A percentile compares a stretch with the other conserved stretches of the same genome.
Evolutionary conservation across 2,888 invertebrate species (phyloP).

Genomic region (Drosophila stalkeri): DNA sequence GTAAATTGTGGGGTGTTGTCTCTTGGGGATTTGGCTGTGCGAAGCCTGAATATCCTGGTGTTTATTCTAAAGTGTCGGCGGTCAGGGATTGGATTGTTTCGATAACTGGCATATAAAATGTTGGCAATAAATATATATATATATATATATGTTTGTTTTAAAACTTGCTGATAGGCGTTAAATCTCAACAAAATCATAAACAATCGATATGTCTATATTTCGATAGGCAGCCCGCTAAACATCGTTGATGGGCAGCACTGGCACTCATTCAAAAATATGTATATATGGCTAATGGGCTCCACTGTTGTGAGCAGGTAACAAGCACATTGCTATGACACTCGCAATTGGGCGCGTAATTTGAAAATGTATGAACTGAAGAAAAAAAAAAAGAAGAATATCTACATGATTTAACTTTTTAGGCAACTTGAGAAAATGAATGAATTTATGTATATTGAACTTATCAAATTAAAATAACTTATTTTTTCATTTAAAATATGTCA

Average conservation of each 20-base stretch:
- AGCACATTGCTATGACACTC: not conserved
- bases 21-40: conserved; percentile 84
- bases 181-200: not conserved
- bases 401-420: not conserved
- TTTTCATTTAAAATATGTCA: too few species aligned
- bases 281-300: not conserved
- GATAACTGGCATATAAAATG: conserved; percentile 44
- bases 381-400: too few species aligned
- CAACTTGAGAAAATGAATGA: not conserved
- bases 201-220: not conserved
- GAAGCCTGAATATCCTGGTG: conserved; percentile 75
- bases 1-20: conserved; percentile 79
- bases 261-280: fast-evolving
- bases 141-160: too few species aligned
- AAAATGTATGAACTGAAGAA: not conserved
- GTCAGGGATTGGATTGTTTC: conserved; percentile 75
- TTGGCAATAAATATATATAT: not conserved
- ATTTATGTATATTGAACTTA: not conserved
- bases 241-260: not conserved
- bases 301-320: not conserved
- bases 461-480: too few species aligned
- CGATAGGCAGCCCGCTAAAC: too few species aligned
- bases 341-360: not conserved
- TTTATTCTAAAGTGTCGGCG: conserved; percentile 76
- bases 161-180: not conserved